Evolutionary conservation across 2,797 vertebrate species (phyloP).

Genomic region (Myiotriccus ornatus): DNA sequence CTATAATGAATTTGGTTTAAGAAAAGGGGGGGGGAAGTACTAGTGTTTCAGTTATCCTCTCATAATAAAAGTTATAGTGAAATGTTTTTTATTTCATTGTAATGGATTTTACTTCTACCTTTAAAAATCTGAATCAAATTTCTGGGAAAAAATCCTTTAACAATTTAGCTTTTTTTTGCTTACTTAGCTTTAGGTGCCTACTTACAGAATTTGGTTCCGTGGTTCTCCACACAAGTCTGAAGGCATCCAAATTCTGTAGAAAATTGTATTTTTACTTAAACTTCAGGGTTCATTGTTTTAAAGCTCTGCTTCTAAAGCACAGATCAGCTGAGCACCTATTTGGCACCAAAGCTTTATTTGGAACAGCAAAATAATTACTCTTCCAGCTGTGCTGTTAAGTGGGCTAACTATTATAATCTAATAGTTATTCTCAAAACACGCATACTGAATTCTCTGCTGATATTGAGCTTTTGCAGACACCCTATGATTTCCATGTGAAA

Average conservation of each 20-base stretch:
- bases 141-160: neutral
- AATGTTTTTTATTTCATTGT: neutral
- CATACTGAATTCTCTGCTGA: neutral
- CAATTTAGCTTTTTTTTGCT: neutral
- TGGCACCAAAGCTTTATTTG: neutral
- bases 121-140: neutral
- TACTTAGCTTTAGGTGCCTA: neutral
- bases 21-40: rapidly evolving
- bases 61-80: neutral
- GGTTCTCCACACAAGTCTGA: neutral
- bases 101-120: neutral
- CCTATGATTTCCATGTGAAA: neutral
- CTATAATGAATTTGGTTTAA: neutral
- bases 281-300: neutral
- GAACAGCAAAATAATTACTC: neutral
- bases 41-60: neutral
- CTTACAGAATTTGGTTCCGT: neutral
- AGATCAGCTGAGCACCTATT: neutral
- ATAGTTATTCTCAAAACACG: neutral
- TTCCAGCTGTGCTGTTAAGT: neutral
- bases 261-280: neutral
- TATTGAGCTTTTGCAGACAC: neutral
- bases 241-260: neutral
- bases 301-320: neutral
- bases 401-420: neutral